Evolutionary conservation across 2,113 vertebrate species (phyloP).

Genomic region (Martes martes): DNA sequence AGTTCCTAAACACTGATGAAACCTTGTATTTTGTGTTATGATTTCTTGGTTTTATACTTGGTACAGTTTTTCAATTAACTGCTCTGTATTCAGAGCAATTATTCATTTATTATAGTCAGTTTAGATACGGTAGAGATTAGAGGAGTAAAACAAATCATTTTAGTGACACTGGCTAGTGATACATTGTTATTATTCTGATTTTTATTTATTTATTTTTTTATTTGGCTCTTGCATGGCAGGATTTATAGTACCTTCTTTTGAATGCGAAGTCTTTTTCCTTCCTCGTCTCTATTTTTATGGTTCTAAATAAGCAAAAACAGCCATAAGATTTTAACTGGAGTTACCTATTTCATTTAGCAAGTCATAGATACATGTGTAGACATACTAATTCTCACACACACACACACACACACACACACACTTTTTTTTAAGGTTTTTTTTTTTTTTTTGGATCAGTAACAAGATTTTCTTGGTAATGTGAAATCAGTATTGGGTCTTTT

Average conservation of each 20-base stretch:
- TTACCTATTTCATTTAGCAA: constrained; percentile 62
- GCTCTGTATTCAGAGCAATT: constrained; percentile 84
- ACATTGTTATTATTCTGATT: constrained; percentile 84
- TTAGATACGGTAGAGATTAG: constrained; percentile 89
- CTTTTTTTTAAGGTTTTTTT: neutral
- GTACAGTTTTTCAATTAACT: constrained; percentile 88
- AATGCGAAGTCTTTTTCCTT: constrained; percentile 78
- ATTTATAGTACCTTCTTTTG: constrained; percentile 84
- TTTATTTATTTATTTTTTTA: constrained; percentile 72
- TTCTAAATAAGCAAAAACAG: constrained; percentile 75
- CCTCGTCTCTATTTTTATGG: constrained; percentile 76
- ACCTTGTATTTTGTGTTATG: constrained; percentile 88
- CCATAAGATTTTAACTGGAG: constrained; percentile 57
- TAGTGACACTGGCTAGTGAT: constrained; percentile 86
- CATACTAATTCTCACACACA: constrained; percentile 57
- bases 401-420: neutral
- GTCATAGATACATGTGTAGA: neutral
- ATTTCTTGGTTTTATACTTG: constrained; percentile 88
- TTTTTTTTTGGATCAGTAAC: constrained; percentile 56
- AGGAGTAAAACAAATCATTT: constrained; percentile 89
- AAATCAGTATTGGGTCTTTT: constrained; percentile 57
- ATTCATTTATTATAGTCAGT: constrained; percentile 91
- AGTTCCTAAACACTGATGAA: constrained; percentile 87
- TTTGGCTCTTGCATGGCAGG: constrained; percentile 78
- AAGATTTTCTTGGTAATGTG: constrained; percentile 50